Percentiles rank a stretch among this genome's conserved stretches.
Conservation (phyloP, 1,140 invertebrate species). For the Drosophila eugracilis region DNA sequence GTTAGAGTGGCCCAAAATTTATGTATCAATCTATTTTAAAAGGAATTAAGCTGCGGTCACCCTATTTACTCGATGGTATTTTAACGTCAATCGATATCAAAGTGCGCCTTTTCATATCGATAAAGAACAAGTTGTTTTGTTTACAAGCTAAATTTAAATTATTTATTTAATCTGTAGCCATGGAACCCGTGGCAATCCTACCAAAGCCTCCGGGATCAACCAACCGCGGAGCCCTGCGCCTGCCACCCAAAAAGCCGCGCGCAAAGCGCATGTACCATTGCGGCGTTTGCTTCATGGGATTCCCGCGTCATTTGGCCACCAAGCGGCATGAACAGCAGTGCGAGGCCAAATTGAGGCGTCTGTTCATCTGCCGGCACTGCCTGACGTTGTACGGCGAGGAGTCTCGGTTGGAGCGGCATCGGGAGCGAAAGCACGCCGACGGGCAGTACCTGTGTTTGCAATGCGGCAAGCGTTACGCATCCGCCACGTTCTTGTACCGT, state of each 20-base stretch:
- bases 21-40: too few species aligned
- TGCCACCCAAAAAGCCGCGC: neutral
- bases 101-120: neutral
- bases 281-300: conserved; percentile 41
- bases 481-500: conserved; percentile 57
- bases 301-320: conserved; percentile 36
- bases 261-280: conserved; percentile 46
- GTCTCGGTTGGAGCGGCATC: conserved; percentile 44
- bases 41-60: too few species aligned
- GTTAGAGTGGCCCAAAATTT: neutral
- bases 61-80: too few species aligned
- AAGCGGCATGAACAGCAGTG: conserved; percentile 60
- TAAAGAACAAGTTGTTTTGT: neutral
- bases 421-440: conserved; percentile 52
- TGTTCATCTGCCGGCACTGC: conserved; percentile 61
- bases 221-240: neutral
- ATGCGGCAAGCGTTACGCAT: conserved; percentile 62
- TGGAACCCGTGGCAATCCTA: conserved; percentile 13
- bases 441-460: conserved; percentile 60
- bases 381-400: conserved; percentile 60
- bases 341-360: conserved; percentile 24
- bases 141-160: neutral
- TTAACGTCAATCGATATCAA: neutral
- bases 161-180: too few species aligned
- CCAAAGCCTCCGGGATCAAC: neutral